Evolutionary conservation across 2,888 invertebrate species (phyloP), one percentile per base, ranked within the genome.

Genomic region (Caradrina kadenii): DNA sequence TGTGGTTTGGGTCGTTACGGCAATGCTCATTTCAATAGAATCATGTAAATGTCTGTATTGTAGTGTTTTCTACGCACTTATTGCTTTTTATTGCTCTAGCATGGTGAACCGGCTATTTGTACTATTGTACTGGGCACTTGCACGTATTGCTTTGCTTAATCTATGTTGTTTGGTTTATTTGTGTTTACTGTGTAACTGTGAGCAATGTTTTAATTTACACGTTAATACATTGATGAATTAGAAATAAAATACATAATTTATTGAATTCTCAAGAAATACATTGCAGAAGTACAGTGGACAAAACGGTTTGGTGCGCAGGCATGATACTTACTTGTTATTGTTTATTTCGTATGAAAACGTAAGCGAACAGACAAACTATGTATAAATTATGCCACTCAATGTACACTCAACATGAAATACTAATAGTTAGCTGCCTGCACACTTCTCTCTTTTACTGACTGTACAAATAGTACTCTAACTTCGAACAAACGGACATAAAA

Each of bases 71-170:
- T 76, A 61, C 73, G 26, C 60, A 78, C 55, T 56, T 70, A 31
- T 60, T 55, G 49, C 45, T 7, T 77, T 74, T 60, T 52, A 71
- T 59, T 70, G 49, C 54, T 63, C 3, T 53, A 39, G 22, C 22
- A 35, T 50, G 21, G 26, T 56, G 17, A 7, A 19, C n/a, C n/a
- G n/a, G n/a, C n/a, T n/a, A 39, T 55, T 56, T 67, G 26, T 56
- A 19, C 48, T 26, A 26, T 31, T 63, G 53, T 26, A 49, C 58
- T 31, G 17, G 42, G 49, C 59, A 59, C 49, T 54, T 50, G 45
- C 50, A 77, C 39, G 58, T 22, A 50, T 55, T 22, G 72, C 63
- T 77, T 63, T 2, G 54, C 64, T 50, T 74, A 17, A 49, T 75
- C 3, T 17, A 55, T 56, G n/a, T 56, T 55, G 19, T 58, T 48